phyloP scores from a whole-genome alignment of 2,797 vertebrate species.

The Mormyrops attenuatus region DNA sequence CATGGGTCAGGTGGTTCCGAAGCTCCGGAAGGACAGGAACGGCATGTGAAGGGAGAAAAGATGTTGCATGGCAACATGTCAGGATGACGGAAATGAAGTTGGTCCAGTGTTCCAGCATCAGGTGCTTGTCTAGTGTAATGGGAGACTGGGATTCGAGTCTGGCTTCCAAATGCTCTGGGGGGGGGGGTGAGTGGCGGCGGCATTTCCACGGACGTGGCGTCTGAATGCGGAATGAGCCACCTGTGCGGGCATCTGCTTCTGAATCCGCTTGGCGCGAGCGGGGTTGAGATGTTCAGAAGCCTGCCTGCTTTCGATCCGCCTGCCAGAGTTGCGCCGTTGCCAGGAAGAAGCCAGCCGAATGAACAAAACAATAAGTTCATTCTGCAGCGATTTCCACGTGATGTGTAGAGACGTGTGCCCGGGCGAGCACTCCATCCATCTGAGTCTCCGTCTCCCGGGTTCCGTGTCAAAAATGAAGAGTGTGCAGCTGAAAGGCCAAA shows the following conservation, averaged over 20 bases:
- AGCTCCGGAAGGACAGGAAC: background rate
- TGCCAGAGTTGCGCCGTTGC: background rate
- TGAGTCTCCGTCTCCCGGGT: background rate
- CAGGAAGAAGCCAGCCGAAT: background rate
- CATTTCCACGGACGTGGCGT: background rate
- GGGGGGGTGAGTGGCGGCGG: too few relatives aligned
- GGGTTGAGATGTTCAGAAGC: background rate
- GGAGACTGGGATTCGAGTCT: background rate
- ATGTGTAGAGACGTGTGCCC: background rate
- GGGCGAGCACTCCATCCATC: background rate
- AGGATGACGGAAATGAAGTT: background rate
- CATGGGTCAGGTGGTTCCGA: background rate
- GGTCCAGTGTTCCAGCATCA: background rate
- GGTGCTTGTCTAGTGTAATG: background rate
- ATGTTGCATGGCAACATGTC: background rate
- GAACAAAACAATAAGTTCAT: background rate
- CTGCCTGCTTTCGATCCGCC: background rate
- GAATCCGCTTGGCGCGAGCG: background rate
- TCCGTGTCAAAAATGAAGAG: background rate
- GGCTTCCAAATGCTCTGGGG: background rate
- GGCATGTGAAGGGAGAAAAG: background rate
- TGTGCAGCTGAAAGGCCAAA: background rate
- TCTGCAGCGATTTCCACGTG: background rate
- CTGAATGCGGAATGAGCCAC: background rate
- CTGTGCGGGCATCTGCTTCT: constrained; percentile 7